Evolutionary conservation across 1,140 invertebrate genomes (phyloP), one percentile per base, ranked within the genome.

Genomic region (Nephotettix cincticeps): DNA sequence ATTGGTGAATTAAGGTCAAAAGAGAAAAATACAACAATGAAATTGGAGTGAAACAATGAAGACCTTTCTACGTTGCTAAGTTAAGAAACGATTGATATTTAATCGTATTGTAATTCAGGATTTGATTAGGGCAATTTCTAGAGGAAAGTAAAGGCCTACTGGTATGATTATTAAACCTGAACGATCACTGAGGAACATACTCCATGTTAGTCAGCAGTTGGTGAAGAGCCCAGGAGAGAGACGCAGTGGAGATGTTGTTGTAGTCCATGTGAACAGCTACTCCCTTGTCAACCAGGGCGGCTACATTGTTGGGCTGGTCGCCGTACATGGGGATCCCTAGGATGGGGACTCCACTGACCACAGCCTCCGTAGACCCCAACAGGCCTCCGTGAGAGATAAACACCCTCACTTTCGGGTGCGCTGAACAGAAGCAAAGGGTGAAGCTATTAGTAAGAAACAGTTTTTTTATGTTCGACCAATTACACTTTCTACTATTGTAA

Each of bases 331-430:
- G 71, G 13, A 77, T 74, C 1, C 75, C 76, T 0, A 86, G 56
- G 14, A 85, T 71, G 1, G 84, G 83, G 2, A 83, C 79, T 2
- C 80, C 83, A 70, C 81, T 76, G 68, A 81, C 79, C 1, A 82
- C 76, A 1, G 81, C 79, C 72, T 86, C 84, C 28, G 77, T 79
- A 19, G 77, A 75, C 29, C 84, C 83, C 28, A 83, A 77, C 19
- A 81, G 75, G 4, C 84, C 84, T 64, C 84, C 84, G 70, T 85
- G 84, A n/a, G 80, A 81, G 11, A 85, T 79, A 72, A 85, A 85
- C 13, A 83, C 66, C 65, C 75, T 74, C 17, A 77, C 61, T 32
- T 81, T 79, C 9, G 77, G 74, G 72, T 85, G 83, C 2, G 75
- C 81, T 81, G 69, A 14, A 71, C 73, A 54, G 40, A 69, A 68